phyloP scores from a whole-genome alignment of 2,888 invertebrate species.

The Cephus pygmeus region DNA sequence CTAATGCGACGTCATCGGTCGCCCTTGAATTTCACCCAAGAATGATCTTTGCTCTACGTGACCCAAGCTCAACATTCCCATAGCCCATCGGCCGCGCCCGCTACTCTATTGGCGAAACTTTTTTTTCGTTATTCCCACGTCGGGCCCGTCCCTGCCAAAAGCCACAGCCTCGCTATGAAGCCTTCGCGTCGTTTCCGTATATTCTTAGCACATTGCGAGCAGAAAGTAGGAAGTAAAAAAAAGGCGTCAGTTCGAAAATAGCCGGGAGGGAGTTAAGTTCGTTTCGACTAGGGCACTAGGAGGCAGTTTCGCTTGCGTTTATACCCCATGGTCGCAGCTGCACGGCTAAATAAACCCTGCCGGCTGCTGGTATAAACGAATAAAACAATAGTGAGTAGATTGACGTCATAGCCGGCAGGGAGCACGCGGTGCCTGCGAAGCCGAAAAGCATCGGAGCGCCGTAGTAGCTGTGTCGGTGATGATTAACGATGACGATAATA shows the following conservation, averaged over 20 bases:
- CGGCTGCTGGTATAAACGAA: constrained; percentile 25
- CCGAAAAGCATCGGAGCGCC: not conserved
- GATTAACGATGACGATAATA: not conserved
- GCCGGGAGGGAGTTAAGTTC: constrained; percentile 1
- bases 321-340: constrained; percentile 7
- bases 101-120: not conserved
- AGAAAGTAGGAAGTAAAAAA: constrained; percentile 16
- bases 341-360: constrained; percentile 37
- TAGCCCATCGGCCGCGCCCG: not conserved
- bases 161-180: constrained; percentile 2
- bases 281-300: constrained; percentile 7
- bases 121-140: not conserved
- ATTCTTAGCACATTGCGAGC: constrained; percentile 16
- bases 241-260: constrained; percentile 7
- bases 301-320: constrained; percentile 5
- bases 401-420: constrained; percentile 9
- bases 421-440: not conserved
- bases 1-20: no score
- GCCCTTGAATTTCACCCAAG: no score
- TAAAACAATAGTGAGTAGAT: constrained; percentile 32
- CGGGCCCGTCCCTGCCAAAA: not conserved
- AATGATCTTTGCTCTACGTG: not conserved
- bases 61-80: not conserved
- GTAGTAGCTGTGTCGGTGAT: not conserved
- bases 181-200: constrained; percentile 16